Evolutionary conservation across 2,888 invertebrate genomes (phyloP).

Genomic region (Chymomyza procnemis): DNA sequence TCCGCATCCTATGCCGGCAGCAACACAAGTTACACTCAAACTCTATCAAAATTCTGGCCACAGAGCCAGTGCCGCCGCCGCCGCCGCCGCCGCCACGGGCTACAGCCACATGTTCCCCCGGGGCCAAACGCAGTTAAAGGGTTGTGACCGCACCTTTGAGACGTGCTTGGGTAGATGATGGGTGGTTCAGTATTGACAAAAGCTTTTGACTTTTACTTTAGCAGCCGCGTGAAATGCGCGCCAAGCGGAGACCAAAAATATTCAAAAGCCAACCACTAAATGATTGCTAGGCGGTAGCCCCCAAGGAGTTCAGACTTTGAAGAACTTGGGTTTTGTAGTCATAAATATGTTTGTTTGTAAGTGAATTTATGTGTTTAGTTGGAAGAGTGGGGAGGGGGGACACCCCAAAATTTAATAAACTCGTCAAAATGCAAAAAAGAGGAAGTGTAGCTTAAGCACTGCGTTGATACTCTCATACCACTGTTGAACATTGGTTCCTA

Average conservation of each 20-base stretch:
- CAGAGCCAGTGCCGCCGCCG: too few species aligned
- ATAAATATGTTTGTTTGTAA: constrained; percentile 39
- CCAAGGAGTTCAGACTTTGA: constrained; percentile 18
- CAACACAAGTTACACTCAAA: constrained; percentile 34
- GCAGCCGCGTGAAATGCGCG: constrained; percentile 49
- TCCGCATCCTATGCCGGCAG: constrained; percentile 38
- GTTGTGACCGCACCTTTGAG: constrained; percentile 59
- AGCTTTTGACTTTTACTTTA: constrained; percentile 65
- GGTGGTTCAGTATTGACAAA: constrained; percentile 65
- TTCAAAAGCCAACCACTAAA: constrained; percentile 46
- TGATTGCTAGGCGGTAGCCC: constrained; percentile 28
- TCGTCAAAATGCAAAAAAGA: constrained; percentile 53
- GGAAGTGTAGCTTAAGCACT: constrained; percentile 30
- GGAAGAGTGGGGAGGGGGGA: constrained; percentile 27
- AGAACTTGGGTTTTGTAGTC: constrained; percentile 20
- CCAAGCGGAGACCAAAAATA: constrained; percentile 74
- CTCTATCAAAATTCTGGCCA: constrained; percentile 76
- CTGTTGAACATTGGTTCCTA: constrained; percentile 16
- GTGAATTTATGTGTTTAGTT: not conserved
- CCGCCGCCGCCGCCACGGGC: constrained; percentile 33
- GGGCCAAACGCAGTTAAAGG: constrained; percentile 58
- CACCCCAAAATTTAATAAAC: constrained; percentile 64
- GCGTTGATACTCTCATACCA: not conserved
- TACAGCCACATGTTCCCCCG: constrained; percentile 30
- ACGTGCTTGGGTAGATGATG: constrained; percentile 1